phyloP scores from a whole-genome alignment of 2,797 vertebrate genomes.

The Enteromius anoplus region DNA sequence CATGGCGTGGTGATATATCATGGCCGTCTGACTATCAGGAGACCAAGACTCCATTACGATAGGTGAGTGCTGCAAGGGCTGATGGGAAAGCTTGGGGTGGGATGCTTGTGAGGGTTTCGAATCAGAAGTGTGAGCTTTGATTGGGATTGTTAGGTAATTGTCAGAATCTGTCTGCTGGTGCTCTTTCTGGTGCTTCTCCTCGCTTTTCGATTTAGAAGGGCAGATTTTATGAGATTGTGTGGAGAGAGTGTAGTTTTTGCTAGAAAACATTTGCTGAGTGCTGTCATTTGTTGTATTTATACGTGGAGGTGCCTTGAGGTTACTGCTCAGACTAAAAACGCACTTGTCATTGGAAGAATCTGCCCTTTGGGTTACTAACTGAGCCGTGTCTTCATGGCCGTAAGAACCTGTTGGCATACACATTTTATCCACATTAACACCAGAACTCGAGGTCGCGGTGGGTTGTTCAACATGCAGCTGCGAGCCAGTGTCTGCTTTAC shows the following conservation, averaged over 20 bases:
- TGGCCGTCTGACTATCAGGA: slow-evolving; percentile 68
- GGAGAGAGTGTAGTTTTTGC: slow-evolving; percentile 57
- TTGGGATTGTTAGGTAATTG: slow-evolving; percentile 89
- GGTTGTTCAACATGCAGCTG: slow-evolving; percentile 64
- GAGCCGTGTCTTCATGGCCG: slow-evolving; percentile 56
- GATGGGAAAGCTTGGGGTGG: slow-evolving; percentile 37
- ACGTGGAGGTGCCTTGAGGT: slow-evolving; percentile 62
- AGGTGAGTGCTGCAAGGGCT: slow-evolving; percentile 64
- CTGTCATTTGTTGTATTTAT: slow-evolving; percentile 63
- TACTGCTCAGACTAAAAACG: slow-evolving; percentile 69
- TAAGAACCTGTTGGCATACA: slow-evolving; percentile 16
- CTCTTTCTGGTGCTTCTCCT: slow-evolving; percentile 65
- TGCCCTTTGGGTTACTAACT: slow-evolving; percentile 64
- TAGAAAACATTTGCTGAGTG: slow-evolving; percentile 55
- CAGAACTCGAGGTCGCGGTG: slow-evolving; percentile 46
- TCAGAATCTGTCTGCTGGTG: slow-evolving; percentile 76
- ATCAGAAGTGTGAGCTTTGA: slow-evolving; percentile 71
- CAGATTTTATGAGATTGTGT: slow-evolving; percentile 64
- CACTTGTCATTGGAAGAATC: slow-evolving; percentile 72
- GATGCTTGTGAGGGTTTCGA: slow-evolving; percentile 53
- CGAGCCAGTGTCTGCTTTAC: slow-evolving; percentile 58
- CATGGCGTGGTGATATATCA: slow-evolving; percentile 78
- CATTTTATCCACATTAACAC: slow-evolving; percentile 22
- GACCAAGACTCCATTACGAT: slow-evolving; percentile 66
- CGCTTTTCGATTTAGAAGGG: slow-evolving; percentile 61